Evolutionary conservation across 1,140 invertebrate species (phyloP), one percentile per base, ranked within the genome.

Genomic region (Zaprionus ornatus): DNA sequence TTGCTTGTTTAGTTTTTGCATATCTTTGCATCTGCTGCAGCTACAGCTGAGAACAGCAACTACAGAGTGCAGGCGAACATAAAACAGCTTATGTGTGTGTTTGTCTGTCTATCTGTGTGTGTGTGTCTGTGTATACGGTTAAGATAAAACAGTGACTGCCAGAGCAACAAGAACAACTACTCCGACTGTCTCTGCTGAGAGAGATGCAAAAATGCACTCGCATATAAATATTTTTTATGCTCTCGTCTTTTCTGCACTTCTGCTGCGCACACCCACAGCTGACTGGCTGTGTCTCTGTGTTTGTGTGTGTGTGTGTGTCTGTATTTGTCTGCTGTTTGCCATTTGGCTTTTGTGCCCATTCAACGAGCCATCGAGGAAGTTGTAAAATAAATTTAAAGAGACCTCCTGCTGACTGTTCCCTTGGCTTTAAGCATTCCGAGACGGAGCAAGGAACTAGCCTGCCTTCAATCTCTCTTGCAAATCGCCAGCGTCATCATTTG

Each of bases 1-100:
- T 87, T 88, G 84, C 80, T 87, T 87, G 84, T 84, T 84, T 87
- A 88, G 80, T 88, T 87, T 87, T 4, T 88, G 84, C 84, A 87
- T 87, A 87, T 87, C 84, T 88, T 80, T 78, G 78, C 82, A 87
- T 80, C 80, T 87, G 82, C 66, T 74, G 59, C 75, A 61, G 65
- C 78, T 85, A 74, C 63, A 62, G 57, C 67, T 81, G 71, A 71
- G 60, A 42, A 17, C 32, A 54, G 60, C 35, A 64, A 37, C n/a
- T 55, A 56, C 54, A 54, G 37, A 70, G 17, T 50, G 66, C 61
- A 48, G 25, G 19, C 64, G 45, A 61, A 69, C 32, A 69, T 54
- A 57, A 37, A 57, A 57, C 10, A 35, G 17, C 10, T 10, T 50
- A 23, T 50, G n/a, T 45, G 6, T n/a, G 27, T 63, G 25, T 48